Conservation (phyloP, 1,140 invertebrate genomes). For the Lutraria rhynchaena region DNA sequence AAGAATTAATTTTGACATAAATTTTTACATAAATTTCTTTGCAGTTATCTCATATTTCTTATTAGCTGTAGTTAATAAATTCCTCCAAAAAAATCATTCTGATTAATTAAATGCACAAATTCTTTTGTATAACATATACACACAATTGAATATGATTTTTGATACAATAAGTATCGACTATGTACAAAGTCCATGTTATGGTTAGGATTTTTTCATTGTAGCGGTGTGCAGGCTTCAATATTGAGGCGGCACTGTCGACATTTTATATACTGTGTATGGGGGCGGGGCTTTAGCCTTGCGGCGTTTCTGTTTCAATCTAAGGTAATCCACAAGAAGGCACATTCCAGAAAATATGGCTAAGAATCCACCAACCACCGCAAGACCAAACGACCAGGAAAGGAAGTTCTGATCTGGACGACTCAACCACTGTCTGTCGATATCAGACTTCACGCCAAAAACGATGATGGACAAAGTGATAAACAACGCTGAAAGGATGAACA, state of each 20-base stretch:
- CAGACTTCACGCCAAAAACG: constrained; percentile 95
- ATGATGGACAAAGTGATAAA: constrained; percentile 91
- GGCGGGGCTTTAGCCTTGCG: constrained; percentile 31
- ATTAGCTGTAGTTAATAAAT: too few relatives aligned
- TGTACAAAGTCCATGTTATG: too few relatives aligned
- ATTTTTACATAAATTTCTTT: too few relatives aligned
- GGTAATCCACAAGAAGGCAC: constrained; percentile 50
- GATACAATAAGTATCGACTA: too few relatives aligned
- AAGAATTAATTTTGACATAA: too few relatives aligned
- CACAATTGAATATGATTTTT: too few relatives aligned
- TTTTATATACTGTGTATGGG: constrained; percentile 42
- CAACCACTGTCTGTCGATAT: constrained; percentile 94
- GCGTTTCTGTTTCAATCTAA: constrained; percentile 1
- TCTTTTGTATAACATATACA: too few relatives aligned
- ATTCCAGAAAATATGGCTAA: constrained; percentile 83
- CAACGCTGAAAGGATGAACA: constrained; percentile 85
- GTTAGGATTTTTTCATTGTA: too few relatives aligned
- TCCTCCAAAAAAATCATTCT: too few relatives aligned
- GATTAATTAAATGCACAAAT: too few relatives aligned
- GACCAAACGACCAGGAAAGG: constrained; percentile 96
- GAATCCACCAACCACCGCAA: constrained; percentile 93
- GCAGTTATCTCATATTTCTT: too few relatives aligned
- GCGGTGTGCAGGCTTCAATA: too few relatives aligned
- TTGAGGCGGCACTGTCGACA: constrained; percentile 41
- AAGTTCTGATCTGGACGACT: constrained; percentile 98